Base-by-base conservation (phyloP, 2,113 vertebrate species). In the Osmerus eperlanus region DNA sequence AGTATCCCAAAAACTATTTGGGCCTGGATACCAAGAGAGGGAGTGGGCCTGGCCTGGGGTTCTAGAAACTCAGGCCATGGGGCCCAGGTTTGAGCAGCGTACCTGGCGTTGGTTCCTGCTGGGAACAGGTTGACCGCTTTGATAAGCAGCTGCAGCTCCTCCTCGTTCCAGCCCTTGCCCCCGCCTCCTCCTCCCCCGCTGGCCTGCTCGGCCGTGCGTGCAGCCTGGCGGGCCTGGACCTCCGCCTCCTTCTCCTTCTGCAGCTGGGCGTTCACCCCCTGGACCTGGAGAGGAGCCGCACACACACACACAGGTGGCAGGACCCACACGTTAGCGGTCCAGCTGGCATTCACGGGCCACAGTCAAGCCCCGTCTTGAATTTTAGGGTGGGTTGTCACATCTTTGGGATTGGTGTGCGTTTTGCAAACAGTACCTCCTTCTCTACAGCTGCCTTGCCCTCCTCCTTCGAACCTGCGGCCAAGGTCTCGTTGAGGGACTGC, bases 51-150 rank as follows among this genome's bases (percentile, higher is more conserved):
- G 41, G 9, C 41, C 41, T 47, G 41, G 41, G 41, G 41, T 47
- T 47, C 41, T 12, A 47, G 41, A 47, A 5, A 12, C 41, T 47
- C 41, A 1, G 41, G 9, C 41, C 41, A 11, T 12, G 9, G 41
- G 1, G 8, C 9, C 9, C 41, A 47, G 9, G 9, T 47, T 47
- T 9, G 41, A 52, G 53, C 29, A 58, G 28, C 67, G 65, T 89
- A 98, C 97, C 97, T 96, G 86, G 96, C 94, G 47, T 98, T 98
- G 74, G 97, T 99, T 82, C 97, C 97, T 65, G 97, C 97, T 25
- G 97, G 97, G 81, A 99, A 99, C 79, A 99, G 93, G 86, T 99
- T 99, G 84, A 99, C 97, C 12, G 97, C 96, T 92, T 98, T 99
- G 90, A 99, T 99, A 67, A 99, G 86, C 83, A 99, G 90, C 81